phyloP scores from a whole-genome alignment of 2,888 invertebrate genomes.

The Bursaphelenchus okinawaensis region DNA sequence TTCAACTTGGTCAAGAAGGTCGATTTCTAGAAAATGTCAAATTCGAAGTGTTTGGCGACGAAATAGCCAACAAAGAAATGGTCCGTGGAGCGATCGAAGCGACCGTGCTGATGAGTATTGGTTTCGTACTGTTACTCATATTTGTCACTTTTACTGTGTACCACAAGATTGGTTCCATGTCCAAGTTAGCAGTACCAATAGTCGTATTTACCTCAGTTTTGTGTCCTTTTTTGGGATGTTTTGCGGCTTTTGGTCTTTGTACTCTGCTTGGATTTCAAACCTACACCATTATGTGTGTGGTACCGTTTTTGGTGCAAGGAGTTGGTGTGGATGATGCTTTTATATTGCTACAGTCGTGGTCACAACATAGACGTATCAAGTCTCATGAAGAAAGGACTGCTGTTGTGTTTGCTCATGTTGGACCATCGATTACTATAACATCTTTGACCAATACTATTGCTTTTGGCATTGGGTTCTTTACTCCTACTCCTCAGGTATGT shows the following conservation, averaged over 20 bases:
- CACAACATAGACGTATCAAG: slow-evolving; percentile 28
- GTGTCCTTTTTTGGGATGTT: slow-evolving; percentile 46
- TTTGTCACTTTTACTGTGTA: slow-evolving; percentile 40
- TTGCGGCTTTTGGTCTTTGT: slow-evolving; percentile 48
- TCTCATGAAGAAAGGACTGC: slow-evolving; percentile 14
- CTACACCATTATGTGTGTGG: slow-evolving; percentile 55
- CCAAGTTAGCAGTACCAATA: slow-evolving; percentile 17
- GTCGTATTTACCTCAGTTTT: slow-evolving; percentile 34
- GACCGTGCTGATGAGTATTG: slow-evolving; percentile 52
- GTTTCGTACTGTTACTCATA: slow-evolving; percentile 46
- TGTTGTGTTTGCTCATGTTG: slow-evolving; percentile 45
- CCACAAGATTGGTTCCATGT: slow-evolving; percentile 15
- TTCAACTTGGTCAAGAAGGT: slow-evolving; percentile 33
- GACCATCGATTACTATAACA: slow-evolving; percentile 56
- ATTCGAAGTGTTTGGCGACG: slow-evolving; percentile 52
- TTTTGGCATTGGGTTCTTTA: slow-evolving; percentile 52
- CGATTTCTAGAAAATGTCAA: slow-evolving; percentile 29
- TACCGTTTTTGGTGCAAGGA: slow-evolving; percentile 51
- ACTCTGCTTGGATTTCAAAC: slow-evolving; percentile 40
- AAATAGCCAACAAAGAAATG: slow-evolving; percentile 55
- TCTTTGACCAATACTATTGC: slow-evolving; percentile 55
- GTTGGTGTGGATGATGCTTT: slow-evolving; percentile 54
- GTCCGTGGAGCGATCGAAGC: slow-evolving; percentile 55
- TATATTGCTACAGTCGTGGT: slow-evolving; percentile 53
- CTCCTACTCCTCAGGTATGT: slow-evolving; percentile 51